Conservation (phyloP, 92 coral and sea anemone genomes). For the Palythoa heliodiscus region DNA sequence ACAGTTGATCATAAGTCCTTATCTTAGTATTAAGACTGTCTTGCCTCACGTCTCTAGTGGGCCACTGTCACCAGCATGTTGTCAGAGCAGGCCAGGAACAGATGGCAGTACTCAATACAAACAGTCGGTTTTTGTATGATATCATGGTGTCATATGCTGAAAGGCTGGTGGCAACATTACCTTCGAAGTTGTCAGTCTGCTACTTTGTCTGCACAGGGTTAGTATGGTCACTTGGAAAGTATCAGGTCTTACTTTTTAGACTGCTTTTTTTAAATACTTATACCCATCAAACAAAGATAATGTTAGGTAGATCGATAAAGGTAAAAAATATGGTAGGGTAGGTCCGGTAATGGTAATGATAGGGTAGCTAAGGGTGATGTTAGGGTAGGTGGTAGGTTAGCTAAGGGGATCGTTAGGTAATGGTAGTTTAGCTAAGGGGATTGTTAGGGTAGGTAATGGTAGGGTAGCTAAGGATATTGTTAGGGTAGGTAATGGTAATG, state of each 20-base stretch:
- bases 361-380: too few species aligned
- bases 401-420: too few species aligned
- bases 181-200: slow-evolving; percentile 73
- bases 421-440: too few species aligned
- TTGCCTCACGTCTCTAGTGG: slow-evolving; percentile 58
- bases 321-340: too few species aligned
- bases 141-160: slow-evolving; percentile 86
- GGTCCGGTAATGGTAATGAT: too few species aligned
- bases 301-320: too few species aligned
- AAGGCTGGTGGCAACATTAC: slow-evolving; percentile 80
- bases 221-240: slow-evolving; percentile 23
- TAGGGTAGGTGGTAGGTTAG: too few species aligned
- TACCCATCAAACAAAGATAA: too few species aligned
- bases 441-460: too few species aligned
- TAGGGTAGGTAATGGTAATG: too few species aligned
- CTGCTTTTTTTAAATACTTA: too few species aligned
- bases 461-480: too few species aligned
- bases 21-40: neutral
- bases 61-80: slow-evolving; percentile 95
- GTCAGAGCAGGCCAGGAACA: slow-evolving; percentile 81
- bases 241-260: neutral
- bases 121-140: slow-evolving; percentile 89
- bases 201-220: slow-evolving; percentile 95
- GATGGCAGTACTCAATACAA: slow-evolving; percentile 93
- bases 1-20: neutral